These are phyloP conservation scores for Vireo altiloquus DNA, from an alignment of 2,113 vertebrate genomes.

Conservation along the genomic window DNA sequence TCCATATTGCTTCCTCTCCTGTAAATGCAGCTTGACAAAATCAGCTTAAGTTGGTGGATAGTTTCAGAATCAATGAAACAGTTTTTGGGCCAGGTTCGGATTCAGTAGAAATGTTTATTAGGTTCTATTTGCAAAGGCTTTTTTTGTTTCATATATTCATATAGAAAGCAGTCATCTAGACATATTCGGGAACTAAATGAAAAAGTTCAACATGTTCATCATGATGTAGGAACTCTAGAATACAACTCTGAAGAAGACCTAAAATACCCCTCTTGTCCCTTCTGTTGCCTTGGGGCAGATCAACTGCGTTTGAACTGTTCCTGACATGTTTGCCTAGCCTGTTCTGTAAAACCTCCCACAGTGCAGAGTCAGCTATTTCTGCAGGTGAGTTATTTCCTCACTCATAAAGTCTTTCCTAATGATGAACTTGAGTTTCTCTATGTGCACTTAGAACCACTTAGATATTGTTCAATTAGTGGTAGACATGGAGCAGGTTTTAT, in stretches of 20 bases:
- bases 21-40: background rate
- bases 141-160: background rate
- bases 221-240: background rate
- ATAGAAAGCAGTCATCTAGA: background rate
- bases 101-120: background rate
- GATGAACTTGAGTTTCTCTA: background rate
- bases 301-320: background rate
- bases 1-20: background rate
- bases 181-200: background rate
- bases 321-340: background rate
- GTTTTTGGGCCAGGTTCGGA: background rate
- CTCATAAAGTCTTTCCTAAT: background rate
- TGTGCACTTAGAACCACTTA: background rate
- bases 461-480: background rate
- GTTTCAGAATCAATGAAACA: background rate
- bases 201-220: background rate
- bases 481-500: background rate
- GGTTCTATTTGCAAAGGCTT: background rate
- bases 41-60: background rate
- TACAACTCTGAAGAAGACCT: background rate
- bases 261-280: background rate
- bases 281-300: background rate
- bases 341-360: background rate
- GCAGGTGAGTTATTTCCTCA: background rate
- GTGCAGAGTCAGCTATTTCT: background rate